phyloP scores from a whole-genome alignment of 35 echinoderm and acorn worm species.

The Ptychodera flava region DNA sequence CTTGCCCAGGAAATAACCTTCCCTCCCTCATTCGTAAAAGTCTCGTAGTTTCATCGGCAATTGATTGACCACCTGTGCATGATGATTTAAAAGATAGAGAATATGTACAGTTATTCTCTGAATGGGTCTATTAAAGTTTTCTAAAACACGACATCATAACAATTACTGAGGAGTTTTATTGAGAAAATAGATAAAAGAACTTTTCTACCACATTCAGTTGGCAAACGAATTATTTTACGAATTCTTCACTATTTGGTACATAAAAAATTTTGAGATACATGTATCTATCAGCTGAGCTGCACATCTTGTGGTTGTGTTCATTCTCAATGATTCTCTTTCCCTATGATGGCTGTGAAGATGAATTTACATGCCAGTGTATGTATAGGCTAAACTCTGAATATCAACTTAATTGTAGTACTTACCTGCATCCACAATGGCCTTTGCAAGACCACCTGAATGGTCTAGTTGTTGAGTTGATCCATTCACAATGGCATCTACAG shows the following conservation, averaged over 20 bases:
- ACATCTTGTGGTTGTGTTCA: too few relatives aligned
- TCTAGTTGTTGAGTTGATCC: constrained; percentile 30
- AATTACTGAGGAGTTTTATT: not conserved
- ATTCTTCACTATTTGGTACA: too few relatives aligned
- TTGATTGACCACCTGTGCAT: constrained; percentile 18
- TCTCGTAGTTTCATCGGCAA: constrained; percentile 22
- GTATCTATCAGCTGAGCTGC: too few relatives aligned
- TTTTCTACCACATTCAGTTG: not conserved
- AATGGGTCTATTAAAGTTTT: too few relatives aligned
- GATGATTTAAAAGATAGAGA: too few relatives aligned
- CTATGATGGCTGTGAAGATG: too few relatives aligned
- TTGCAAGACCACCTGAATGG: constrained; percentile 34
- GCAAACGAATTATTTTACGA: too few relatives aligned
- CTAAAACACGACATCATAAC: too few relatives aligned
- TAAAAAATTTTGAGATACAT: too few relatives aligned
- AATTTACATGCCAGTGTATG: too few relatives aligned
- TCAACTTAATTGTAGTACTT: not conserved
- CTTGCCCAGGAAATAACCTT: constrained; percentile 21
- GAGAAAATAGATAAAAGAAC: not conserved
- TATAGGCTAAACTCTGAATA: too few relatives aligned
- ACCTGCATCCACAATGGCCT: constrained; percentile 37
- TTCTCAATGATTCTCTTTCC: too few relatives aligned
- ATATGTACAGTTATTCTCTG: not conserved
- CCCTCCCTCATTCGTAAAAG: constrained; percentile 22
- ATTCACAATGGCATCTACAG: constrained; percentile 47